phyloP scores from a whole-genome alignment of 2,888 invertebrate genomes.

The Euplagia quadripunctaria region DNA sequence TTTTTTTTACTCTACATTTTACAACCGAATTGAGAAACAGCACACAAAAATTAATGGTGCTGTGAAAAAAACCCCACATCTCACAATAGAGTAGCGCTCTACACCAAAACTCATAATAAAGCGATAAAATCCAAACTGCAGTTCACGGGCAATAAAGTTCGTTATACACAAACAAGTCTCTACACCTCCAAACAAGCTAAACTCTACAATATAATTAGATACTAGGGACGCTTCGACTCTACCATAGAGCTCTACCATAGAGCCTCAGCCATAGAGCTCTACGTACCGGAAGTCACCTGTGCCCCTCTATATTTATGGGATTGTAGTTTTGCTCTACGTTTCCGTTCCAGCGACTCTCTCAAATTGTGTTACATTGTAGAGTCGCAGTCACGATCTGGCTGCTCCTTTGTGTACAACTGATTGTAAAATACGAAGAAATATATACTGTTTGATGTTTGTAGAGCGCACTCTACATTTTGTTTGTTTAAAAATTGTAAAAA shows the following conservation, averaged over 20 bases:
- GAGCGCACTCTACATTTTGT: not conserved
- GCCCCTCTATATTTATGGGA: conserved; percentile 48
- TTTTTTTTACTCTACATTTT: no score
- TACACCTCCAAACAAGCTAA: conserved; percentile 24
- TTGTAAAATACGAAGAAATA: conserved; percentile 19
- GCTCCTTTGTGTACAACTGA: conserved; percentile 22
- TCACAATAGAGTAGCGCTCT: not conserved
- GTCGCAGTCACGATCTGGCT: conserved; percentile 14
- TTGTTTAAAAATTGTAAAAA: not conserved
- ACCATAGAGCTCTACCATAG: conserved; percentile 14
- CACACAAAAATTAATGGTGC: not conserved
- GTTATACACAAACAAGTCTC: conserved; percentile 17
- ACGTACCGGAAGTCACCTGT: conserved; percentile 50
- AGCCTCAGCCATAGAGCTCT: conserved; percentile 18
- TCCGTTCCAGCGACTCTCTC: conserved; percentile 21
- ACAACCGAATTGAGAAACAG: not conserved
- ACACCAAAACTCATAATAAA: conserved; percentile 9
- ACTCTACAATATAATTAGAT: conserved; percentile 45
- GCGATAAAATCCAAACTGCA: conserved; percentile 16
- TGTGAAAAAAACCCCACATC: conserved; percentile 3
- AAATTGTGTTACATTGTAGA: conserved; percentile 29
- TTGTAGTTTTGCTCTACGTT: conserved; percentile 41
- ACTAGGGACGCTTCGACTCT: conserved; percentile 9
- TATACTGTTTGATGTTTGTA: conserved; percentile 17
- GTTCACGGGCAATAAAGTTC: conserved; percentile 18